phyloP scores from a whole-genome alignment of 1,140 invertebrate species.

The Leguminivora glycinivorella region DNA sequence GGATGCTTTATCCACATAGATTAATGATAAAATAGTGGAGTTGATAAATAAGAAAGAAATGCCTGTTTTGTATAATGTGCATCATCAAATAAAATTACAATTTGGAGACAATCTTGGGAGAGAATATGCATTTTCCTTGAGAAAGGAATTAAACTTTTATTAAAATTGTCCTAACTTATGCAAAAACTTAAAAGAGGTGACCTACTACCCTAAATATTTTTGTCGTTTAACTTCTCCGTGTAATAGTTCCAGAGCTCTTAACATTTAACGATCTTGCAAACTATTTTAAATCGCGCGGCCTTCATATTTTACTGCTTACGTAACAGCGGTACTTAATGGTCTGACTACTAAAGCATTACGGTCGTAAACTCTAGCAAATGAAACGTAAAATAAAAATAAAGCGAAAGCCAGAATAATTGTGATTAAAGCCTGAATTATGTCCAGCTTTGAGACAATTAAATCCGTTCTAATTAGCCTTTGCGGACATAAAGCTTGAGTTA shows the following conservation, averaged over 20 bases:
- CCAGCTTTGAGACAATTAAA: conserved; percentile 41
- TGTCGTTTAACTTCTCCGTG: neutral
- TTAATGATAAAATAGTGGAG: no score
- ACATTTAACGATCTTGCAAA: conserved; percentile 5
- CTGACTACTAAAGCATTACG: conserved; percentile 12
- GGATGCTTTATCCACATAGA: no score
- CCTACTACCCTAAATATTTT: neutral
- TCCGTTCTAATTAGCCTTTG: conserved; percentile 44
- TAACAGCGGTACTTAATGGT: conserved; percentile 9
- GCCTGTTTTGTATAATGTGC: no score
- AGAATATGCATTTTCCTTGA: no score
- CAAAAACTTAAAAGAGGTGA: neutral
- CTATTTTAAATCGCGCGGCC: conserved; percentile 5
- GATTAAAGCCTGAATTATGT: conserved; percentile 36
- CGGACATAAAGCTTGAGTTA: conserved; percentile 38
- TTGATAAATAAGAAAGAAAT: no score
- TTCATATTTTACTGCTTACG: conserved; percentile 19
- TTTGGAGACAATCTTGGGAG: no score
- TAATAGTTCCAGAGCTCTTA: neutral
- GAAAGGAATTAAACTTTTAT: no score
- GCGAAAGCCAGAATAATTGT: conserved; percentile 35
- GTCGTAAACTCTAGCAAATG: conserved; percentile 14
- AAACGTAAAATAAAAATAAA: conserved; percentile 32
- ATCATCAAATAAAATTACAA: no score
- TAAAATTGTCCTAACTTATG: neutral